Evolutionary conservation across 2,113 vertebrate genomes (phyloP).

Genomic region (Manacus vitellinus): DNA sequence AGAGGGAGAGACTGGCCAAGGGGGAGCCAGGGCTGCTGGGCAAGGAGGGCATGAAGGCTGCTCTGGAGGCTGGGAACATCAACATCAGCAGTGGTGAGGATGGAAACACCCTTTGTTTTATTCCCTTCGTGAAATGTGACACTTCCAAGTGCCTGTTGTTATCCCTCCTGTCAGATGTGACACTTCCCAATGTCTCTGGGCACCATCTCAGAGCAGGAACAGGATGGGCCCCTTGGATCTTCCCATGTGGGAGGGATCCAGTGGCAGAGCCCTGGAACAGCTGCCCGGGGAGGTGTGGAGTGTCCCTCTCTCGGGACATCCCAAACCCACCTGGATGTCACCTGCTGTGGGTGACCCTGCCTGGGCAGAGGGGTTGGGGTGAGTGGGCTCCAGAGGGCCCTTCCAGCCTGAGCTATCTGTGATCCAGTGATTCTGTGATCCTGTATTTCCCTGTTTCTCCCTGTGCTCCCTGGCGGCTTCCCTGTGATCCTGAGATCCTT

Average conservation of each 20-base stretch:
- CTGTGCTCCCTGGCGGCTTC: no score
- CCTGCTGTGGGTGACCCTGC: not conserved
- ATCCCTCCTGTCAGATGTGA: not conserved
- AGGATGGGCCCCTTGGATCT: not conserved
- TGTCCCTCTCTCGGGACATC: not conserved
- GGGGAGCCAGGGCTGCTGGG: slow-evolving; percentile 67
- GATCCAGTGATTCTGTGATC: not conserved
- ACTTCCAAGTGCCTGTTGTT: not conserved
- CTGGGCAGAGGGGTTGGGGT: fast-evolving
- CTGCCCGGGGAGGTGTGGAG: not conserved
- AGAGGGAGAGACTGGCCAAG: slow-evolving; percentile 83
- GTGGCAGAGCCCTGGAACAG: not conserved
- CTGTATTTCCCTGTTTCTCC: no score
- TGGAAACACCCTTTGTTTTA: not conserved
- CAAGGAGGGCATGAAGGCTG: slow-evolving; percentile 87
- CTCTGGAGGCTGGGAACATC: slow-evolving; percentile 92
- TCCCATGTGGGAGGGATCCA: not conserved
- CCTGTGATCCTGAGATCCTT: not conserved
- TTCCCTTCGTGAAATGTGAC: fast-evolving
- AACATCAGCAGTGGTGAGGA: slow-evolving; percentile 91
- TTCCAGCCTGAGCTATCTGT: fast-evolving
- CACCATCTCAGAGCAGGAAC: no score
- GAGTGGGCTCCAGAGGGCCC: not conserved
- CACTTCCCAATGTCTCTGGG: not conserved
- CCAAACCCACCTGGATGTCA: not conserved